Evolutionary conservation across 2,113 vertebrate genomes (phyloP), one percentile per base, ranked within the genome.

Genomic region (Cathartes aura): DNA sequence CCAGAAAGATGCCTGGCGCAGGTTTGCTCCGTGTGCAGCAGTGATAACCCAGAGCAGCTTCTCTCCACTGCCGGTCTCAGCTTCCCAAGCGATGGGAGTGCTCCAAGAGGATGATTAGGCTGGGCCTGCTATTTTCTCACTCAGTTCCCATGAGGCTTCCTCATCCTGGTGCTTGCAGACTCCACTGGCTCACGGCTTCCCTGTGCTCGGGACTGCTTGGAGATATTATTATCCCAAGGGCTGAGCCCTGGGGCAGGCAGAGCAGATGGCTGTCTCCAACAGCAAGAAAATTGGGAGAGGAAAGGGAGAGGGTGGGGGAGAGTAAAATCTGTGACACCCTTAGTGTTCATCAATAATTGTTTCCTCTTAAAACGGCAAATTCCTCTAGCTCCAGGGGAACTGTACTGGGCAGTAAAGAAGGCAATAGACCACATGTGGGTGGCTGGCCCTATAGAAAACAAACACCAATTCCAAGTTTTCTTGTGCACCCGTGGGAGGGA

Each of bases 51-150:
- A 40, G 73, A 89, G 76, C 89, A 74, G 72, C 76, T 80, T 66
- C 94, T 71, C 59, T 59, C 47, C 0, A 0, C 55, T 0, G 0
- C 72, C 0, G 0, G 17, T 63, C 64, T 74, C 87, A 58, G 53
- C 70, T 45, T 80, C 86, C 82, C 85, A 27, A 59, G 67, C 1
- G 2, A 62, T 12, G 36, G 30, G 43, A 83, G 27, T 3, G 68
- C 90, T 94, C 82, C 67, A 60, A 22, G 64, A 63, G 3, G 55
- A 60, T 74, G 64, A 43, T 84, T 45, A 90, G 56, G 15, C 38
- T 89, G 86, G 47, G 71, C 47, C 86, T 87, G 50, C 83, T 94
- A 5, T 83, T 91, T 96, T 82, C 86, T 95, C 85, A 62, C 67
- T 74, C 47, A 1, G 15, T 38, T 95, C 90, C 90, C 82, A 76